Conservation (phyloP, 1,140 invertebrate genomes). For the Pogonus chalceus region DNA sequence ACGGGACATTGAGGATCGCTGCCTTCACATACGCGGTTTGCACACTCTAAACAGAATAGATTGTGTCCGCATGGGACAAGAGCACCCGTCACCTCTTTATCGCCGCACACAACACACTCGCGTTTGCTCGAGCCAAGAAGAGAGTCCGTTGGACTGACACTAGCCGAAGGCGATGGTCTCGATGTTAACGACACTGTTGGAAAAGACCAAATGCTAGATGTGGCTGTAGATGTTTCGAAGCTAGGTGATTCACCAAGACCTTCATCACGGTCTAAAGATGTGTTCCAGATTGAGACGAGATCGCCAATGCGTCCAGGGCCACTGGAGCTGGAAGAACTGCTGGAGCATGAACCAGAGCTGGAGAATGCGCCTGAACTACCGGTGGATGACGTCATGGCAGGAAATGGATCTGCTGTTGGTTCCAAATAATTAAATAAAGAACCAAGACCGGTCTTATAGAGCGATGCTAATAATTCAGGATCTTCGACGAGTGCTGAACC, state of each 20-base stretch:
- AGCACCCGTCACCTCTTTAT: slow-evolving; percentile 77
- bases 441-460: slow-evolving; percentile 53
- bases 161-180: slow-evolving; percentile 60
- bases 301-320: slow-evolving; percentile 47
- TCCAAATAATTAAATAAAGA: slow-evolving; percentile 45
- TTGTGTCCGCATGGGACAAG: slow-evolving; percentile 90
- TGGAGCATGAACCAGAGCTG: slow-evolving; percentile 61
- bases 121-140: slow-evolving; percentile 48
- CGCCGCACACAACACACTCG: slow-evolving; percentile 76
- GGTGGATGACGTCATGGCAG: slow-evolving; percentile 36
- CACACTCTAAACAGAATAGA: slow-evolving; percentile 88
- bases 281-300: slow-evolving; percentile 64
- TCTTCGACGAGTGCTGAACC: slow-evolving; percentile 41
- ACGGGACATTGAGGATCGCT: slow-evolving; percentile 73
- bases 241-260: slow-evolving; percentile 72
- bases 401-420: slow-evolving; percentile 31
- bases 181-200: slow-evolving; percentile 42
- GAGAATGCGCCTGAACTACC: slow-evolving; percentile 52
- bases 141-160: slow-evolving; percentile 56
- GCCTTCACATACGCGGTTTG: slow-evolving; percentile 62
- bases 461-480: slow-evolving; percentile 48
- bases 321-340: slow-evolving; percentile 54
- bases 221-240: slow-evolving; percentile 51
- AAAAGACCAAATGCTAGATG: slow-evolving; percentile 65
- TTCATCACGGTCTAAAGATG: slow-evolving; percentile 65